Conservation (phyloP, 2,797 vertebrate genomes). For the Betta splendens region DNA sequence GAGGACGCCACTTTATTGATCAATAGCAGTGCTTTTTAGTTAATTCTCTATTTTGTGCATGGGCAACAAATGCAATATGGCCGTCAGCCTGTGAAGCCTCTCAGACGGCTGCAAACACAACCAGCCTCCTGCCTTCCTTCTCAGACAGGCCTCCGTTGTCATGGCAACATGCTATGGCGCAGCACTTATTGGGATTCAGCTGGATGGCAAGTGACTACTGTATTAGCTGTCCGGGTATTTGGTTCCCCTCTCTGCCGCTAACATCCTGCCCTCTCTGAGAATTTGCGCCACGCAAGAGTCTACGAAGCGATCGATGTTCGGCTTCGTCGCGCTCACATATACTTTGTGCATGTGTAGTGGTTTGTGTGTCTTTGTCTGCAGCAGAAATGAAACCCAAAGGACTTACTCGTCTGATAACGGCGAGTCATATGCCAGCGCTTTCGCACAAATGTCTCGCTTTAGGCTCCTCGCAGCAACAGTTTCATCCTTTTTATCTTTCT, state of each 20-base stretch:
- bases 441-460: conserved; percentile 34
- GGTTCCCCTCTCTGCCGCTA: conserved; percentile 50
- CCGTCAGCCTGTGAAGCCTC: conserved; percentile 55
- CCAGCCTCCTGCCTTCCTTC: conserved; percentile 67
- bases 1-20: background rate
- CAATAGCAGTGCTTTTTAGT: background rate
- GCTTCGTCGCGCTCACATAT: conserved; percentile 53
- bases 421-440: conserved; percentile 33
- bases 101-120: conserved; percentile 68
- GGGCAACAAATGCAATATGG: conserved; percentile 69
- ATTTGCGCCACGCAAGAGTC: conserved; percentile 48
- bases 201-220: conserved; percentile 83
- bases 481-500: conserved; percentile 31
- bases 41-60: conserved; percentile 24
- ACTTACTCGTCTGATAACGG: conserved; percentile 49
- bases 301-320: conserved; percentile 45
- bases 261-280: conserved; percentile 57
- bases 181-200: conserved; percentile 89
- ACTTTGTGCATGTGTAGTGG: conserved; percentile 31
- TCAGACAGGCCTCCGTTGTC: conserved; percentile 91
- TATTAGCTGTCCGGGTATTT: conserved; percentile 72
- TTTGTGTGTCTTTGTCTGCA: conserved; percentile 67
- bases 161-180: conserved; percentile 96
- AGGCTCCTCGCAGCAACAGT: conserved; percentile 25
- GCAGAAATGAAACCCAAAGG: conserved; percentile 55